These are phyloP conservation scores for Ellobium chinense DNA, from an alignment of 2,888 invertebrate species.

Conservation along the genomic window DNA sequence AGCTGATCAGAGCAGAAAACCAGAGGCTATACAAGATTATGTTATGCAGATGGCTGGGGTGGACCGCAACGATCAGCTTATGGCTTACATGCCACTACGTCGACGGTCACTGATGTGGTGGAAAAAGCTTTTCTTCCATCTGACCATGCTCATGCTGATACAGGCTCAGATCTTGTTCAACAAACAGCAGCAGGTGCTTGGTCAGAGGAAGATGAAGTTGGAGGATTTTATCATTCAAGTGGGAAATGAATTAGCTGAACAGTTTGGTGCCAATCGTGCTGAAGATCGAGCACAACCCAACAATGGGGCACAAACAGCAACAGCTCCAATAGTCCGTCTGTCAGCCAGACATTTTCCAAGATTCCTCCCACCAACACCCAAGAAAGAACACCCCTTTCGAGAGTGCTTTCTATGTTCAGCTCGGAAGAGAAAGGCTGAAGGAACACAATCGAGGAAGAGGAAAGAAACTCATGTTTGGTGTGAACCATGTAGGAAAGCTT, in stretches of 20 bases:
- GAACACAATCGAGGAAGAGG: too few species aligned
- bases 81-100: conserved; percentile 27
- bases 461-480: too few species aligned
- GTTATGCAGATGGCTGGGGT: conserved; percentile 38
- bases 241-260: neutral
- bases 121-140: conserved; percentile 1
- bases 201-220: neutral
- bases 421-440: too few species aligned
- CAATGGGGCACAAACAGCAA: neutral
- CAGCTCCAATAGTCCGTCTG: neutral
- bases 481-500: neutral
- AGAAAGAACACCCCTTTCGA: neutral
- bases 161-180: conserved; percentile 21
- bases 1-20: conserved; percentile 17
- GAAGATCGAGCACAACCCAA: neutral
- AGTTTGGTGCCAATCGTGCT: neutral
- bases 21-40: conserved; percentile 15
- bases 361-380: neutral
- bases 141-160: conserved; percentile 2
- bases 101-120: neutral
- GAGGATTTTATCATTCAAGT: neutral
- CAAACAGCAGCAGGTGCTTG: neutral
- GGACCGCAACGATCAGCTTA: conserved; percentile 20
- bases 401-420: too few species aligned
- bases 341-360: neutral